Conservation (phyloP, 2,113 vertebrate species). For the Mesembrinibis cayennensis region DNA sequence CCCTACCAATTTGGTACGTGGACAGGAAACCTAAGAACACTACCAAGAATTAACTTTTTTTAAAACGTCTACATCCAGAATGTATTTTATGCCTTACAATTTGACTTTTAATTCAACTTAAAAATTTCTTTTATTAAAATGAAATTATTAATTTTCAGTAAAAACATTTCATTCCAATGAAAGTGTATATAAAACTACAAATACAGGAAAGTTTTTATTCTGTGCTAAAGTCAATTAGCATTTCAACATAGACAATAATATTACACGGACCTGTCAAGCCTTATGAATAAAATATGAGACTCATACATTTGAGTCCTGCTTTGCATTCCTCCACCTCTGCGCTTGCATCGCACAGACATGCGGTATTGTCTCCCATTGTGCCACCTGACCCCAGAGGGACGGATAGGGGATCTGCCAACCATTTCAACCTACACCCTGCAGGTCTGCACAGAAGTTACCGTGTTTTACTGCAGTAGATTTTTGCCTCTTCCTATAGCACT, state of each 20-base stretch:
- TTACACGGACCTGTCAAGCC: neutral
- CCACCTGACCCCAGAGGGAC: rapidly evolving
- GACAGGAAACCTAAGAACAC: neutral
- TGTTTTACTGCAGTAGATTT: neutral
- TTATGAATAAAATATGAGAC: rapidly evolving
- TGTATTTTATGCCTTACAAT: neutral
- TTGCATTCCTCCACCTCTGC: neutral
- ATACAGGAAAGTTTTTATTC: neutral
- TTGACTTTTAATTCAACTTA: neutral
- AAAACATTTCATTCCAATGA: neutral
- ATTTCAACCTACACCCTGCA: neutral
- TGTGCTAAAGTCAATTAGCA: rapidly evolving
- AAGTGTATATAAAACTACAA: neutral
- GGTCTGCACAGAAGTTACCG: rapidly evolving
- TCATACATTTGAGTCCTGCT: neutral
- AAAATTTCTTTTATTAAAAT: neutral
- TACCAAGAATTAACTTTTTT: neutral
- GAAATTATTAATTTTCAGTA: neutral
- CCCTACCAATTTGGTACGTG: neutral
- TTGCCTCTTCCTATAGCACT: neutral
- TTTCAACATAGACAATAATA: neutral
- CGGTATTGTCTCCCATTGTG: rapidly evolving
- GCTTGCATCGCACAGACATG: rapidly evolving
- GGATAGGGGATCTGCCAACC: rapidly evolving
- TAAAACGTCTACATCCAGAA: neutral